Evolutionary conservation across 2,888 invertebrate genomes (phyloP).

Genomic region (Trissoscelio sp.): DNA sequence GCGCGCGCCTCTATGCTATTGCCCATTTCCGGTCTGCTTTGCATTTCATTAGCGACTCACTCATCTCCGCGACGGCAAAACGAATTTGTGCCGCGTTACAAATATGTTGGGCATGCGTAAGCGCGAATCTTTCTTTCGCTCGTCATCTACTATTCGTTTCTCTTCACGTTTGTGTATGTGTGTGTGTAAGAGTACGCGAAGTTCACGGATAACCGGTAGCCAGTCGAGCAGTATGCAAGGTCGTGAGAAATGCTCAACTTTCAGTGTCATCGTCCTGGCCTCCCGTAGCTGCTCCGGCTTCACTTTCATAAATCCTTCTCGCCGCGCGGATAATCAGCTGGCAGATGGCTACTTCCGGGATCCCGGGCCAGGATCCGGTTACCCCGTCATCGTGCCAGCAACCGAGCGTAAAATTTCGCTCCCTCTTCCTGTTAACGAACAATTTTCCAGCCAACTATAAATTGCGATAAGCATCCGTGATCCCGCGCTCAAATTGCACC

Average conservation of each 20-base stretch:
- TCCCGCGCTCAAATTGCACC: conserved; percentile 56
- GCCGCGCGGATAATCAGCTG: conserved; percentile 63
- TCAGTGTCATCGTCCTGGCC: conserved; percentile 73
- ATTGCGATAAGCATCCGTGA: conserved; percentile 64
- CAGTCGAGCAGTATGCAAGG: conserved; percentile 72
- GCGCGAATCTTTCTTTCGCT: conserved; percentile 17
- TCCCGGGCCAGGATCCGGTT: conserved; percentile 70
- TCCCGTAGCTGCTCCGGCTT: conserved; percentile 57
- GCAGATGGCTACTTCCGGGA: conserved; percentile 69
- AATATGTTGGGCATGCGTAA: conserved; percentile 56
- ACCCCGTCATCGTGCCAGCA: conserved; percentile 63
- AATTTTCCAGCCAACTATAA: conserved; percentile 64
- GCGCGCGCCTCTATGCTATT: conserved; percentile 15
- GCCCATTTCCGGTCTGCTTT: conserved; percentile 59
- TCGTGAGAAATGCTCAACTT: conserved; percentile 76
- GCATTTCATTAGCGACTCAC: conserved; percentile 55
- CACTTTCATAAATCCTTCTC: conserved; percentile 70
- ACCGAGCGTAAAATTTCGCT: conserved; percentile 70
- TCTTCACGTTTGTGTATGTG: conserved; percentile 15
- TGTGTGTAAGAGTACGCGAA: conserved; percentile 20
- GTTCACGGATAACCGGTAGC: conserved; percentile 70
- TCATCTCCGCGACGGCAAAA: conserved; percentile 33
- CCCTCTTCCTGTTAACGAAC: conserved; percentile 57
- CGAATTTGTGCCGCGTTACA: conserved; percentile 61
- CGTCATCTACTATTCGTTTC: not conserved